Base-by-base conservation (phyloP, 2,113 vertebrate species). In the Ictalurus punctatus region DNA sequence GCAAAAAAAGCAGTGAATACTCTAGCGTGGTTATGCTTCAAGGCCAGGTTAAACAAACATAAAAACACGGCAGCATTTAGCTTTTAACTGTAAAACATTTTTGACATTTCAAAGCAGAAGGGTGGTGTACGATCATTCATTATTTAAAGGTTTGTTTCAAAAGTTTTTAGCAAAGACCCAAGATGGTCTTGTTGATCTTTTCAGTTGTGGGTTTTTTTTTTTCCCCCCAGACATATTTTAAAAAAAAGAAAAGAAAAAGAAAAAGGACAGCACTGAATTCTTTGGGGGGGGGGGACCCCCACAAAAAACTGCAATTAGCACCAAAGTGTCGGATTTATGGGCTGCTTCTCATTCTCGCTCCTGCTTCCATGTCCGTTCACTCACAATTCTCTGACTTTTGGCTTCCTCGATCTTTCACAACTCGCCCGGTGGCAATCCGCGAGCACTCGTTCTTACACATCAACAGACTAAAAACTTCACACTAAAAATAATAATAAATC, bases 391-490 rank as follows among this genome's bases (percentile, higher is more conserved):
- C 97, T 97, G 92, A 95, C 95, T 95, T 93, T 94, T 94, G 94
- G 95, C 94, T 96, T 94, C 93, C 95, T 92, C 94, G 94, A 92
- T 96, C 96, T 96, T 96, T 97, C 95, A 97, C 95, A 95, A 97
- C 96, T 95, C 95, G 97, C 95, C 98, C 96, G 96, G 95, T 97
- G 96, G 97, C 94, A 97, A 99, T 96, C 97, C 96, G 97, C 94
- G 97, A 96, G 93, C 96, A 95, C 96, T 97, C 96, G 95, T 96
- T 99, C 98, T 99, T 97, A 95, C 90, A 94, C 95, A 95, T 95
- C 91, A 90, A 96, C 91, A 97, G 94, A 97, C 94, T 96, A 95
- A 95, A 93, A 92, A 91, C 92, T 94, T 94, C 92, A 95, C 90
- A 94, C 91, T 94, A 94, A 92, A 94, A 94, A 74, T 86, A 89